Conservation (phyloP, 2,888 invertebrate genomes). For the Agonopterix heracliana region DNA sequence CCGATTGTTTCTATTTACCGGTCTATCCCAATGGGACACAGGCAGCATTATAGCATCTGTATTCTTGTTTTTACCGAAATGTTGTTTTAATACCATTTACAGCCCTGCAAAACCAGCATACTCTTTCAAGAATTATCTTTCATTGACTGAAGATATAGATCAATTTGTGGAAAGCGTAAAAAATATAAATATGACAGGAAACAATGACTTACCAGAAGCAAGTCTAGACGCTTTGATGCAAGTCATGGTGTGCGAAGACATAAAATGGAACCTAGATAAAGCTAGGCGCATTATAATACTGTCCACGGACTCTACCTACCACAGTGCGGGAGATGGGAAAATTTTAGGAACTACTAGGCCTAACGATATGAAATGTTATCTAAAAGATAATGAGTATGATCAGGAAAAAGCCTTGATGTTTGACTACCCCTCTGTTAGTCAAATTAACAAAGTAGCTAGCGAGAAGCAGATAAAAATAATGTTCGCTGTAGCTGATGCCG, state of each 20-base stretch:
- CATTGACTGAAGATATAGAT: slow-evolving; percentile 75
- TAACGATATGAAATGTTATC: slow-evolving; percentile 82
- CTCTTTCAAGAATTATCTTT: slow-evolving; percentile 82
- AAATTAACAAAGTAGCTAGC: slow-evolving; percentile 77
- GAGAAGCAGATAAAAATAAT: slow-evolving; percentile 86
- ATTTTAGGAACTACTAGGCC: slow-evolving; percentile 80
- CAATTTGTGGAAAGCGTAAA: slow-evolving; percentile 33
- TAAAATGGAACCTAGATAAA: slow-evolving; percentile 83
- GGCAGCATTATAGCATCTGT: too few relatives aligned
- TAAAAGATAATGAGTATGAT: slow-evolving; percentile 72
- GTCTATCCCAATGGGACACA: too few relatives aligned
- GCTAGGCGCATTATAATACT: slow-evolving; percentile 85
- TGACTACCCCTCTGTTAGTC: slow-evolving; percentile 89
- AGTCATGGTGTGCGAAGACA: slow-evolving; percentile 82
- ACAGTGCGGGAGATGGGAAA: slow-evolving; percentile 89
- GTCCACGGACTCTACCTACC: slow-evolving; percentile 87
- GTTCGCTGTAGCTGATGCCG: slow-evolving; percentile 78
- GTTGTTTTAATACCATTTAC: neutral
- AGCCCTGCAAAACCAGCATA: slow-evolving; percentile 13
- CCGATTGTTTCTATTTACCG: too few relatives aligned
- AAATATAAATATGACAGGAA: slow-evolving; percentile 43
- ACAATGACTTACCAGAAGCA: slow-evolving; percentile 86
- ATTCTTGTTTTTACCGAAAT: too few relatives aligned
- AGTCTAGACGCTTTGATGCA: slow-evolving; percentile 93
- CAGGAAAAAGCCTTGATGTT: slow-evolving; percentile 50